Conservation (phyloP, 2,888 invertebrate genomes). For the Seira musarum region DNA sequence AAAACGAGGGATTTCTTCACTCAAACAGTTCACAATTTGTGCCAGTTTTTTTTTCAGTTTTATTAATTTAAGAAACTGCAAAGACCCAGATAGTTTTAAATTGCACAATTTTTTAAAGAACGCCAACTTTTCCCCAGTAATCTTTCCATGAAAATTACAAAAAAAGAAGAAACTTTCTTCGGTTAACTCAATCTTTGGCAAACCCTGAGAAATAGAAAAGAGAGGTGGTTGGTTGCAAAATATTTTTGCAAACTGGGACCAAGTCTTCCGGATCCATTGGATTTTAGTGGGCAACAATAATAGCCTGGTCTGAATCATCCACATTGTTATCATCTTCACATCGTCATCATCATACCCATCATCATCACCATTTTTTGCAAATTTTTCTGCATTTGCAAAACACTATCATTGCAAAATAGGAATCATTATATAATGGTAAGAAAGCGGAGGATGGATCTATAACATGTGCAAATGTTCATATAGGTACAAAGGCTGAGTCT, state of each 20-base stretch:
- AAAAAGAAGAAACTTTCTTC: too few species aligned
- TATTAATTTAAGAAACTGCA: too few species aligned
- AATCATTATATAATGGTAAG: conserved; percentile 24
- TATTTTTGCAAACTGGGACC: conserved; percentile 50
- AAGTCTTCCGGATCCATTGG: conserved; percentile 41
- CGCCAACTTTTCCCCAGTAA: too few species aligned
- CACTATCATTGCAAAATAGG: conserved; percentile 16
- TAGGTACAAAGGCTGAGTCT: conserved; percentile 9
- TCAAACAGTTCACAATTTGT: too few species aligned
- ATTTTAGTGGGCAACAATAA: conserved; percentile 38
- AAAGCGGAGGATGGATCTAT: not conserved
- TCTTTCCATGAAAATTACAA: too few species aligned
- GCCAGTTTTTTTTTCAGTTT: too few species aligned
- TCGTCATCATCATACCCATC: conserved; percentile 32
- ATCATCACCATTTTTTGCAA: conserved; percentile 22
- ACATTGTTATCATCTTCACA: conserved; percentile 1
- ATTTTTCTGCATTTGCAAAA: conserved; percentile 46
- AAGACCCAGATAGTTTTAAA: too few species aligned
- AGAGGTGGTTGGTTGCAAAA: too few species aligned
- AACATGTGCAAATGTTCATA: conserved; percentile 16
- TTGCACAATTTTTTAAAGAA: too few species aligned
- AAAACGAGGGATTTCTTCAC: too few species aligned
- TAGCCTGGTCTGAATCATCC: conserved; percentile 45
- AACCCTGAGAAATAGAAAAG: too few species aligned
- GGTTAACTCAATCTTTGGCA: too few species aligned